phyloP scores from a whole-genome alignment of 1,140 invertebrate species.

The Berghia stephanieae region DNA sequence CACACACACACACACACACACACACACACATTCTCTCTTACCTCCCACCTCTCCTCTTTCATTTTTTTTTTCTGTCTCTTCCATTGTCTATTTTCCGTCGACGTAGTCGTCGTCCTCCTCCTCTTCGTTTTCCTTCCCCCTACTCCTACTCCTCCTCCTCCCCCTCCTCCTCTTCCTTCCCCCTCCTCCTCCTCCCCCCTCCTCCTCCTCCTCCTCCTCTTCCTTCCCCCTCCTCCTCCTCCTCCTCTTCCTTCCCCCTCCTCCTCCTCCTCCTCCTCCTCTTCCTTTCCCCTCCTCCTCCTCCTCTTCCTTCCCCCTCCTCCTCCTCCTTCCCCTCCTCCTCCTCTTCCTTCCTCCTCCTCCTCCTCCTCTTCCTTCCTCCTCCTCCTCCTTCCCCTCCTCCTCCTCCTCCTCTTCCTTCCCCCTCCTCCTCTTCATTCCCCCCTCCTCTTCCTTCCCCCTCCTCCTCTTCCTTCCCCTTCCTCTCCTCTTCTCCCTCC shows the following conservation, averaged over 20 bases:
- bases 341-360: background rate
- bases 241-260: background rate
- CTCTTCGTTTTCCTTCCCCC: background rate
- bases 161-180: background rate
- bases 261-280: background rate
- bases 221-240: background rate
- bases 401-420: background rate
- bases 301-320: background rate
- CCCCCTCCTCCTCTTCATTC: background rate
- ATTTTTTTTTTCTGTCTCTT: no score
- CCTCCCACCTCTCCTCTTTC: no score
- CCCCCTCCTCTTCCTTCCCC: no score
- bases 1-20: no score
- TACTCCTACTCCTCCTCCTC: background rate
- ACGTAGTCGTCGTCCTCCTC: constrained; percentile 14
- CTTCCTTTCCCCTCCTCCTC: background rate
- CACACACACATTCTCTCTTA: no score
- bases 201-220: background rate
- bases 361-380: constrained; percentile 1
- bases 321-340: background rate
- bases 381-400: no score
- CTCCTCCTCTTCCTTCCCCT: no score
- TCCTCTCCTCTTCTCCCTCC: background rate
- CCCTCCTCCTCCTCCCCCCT: background rate
- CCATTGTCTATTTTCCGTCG: background rate